These are phyloP conservation scores for Danionella dracula DNA, from an alignment of 2,797 vertebrate species.

Conservation along the genomic window DNA sequence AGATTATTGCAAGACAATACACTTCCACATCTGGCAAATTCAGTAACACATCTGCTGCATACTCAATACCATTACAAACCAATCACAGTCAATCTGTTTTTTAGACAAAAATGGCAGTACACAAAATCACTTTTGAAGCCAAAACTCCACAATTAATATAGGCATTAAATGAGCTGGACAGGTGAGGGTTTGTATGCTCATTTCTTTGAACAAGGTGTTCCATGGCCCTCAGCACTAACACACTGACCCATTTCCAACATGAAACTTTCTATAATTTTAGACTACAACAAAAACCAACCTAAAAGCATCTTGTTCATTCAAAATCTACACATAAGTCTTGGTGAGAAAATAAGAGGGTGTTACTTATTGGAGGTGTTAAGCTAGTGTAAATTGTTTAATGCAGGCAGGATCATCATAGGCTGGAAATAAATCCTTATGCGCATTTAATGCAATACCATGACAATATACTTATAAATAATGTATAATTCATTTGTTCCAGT, in stretches of 20 bases:
- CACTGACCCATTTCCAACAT: constrained; percentile 63
- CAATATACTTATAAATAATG: too few species aligned
- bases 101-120: background rate
- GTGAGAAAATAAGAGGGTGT: background rate
- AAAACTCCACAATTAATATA: background rate
- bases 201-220: constrained; percentile 57
- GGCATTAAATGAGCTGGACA: background rate
- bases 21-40: background rate
- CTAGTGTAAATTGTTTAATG: constrained; percentile 13
- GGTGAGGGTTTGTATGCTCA: constrained; percentile 11
- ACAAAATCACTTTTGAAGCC: background rate
- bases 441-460: background rate
- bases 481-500: background rate
- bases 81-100: background rate
- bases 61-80: background rate
- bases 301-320: constrained; percentile 15
- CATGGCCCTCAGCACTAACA: constrained; percentile 60
- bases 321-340: background rate
- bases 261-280: constrained; percentile 38
- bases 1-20: background rate
- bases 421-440: background rate
- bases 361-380: constrained; percentile 4
- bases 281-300: background rate
- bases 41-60: background rate
- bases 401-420: background rate